Evolutionary conservation across 2,113 vertebrate genomes (phyloP).

Genomic region (Empidonax traillii): DNA sequence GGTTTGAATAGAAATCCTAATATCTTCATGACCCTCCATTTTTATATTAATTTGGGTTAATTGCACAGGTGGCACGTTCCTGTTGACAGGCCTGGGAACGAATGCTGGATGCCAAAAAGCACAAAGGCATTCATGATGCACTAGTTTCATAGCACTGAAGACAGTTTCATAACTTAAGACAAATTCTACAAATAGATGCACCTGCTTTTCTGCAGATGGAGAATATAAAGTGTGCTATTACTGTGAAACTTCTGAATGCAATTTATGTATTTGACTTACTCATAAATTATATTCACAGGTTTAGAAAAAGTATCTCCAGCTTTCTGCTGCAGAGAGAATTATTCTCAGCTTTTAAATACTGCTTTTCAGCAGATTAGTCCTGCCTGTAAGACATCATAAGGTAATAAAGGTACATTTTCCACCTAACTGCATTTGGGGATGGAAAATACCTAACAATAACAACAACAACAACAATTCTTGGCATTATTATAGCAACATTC

Average conservation of each 20-base stretch:
- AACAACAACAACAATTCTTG: conserved; percentile 27
- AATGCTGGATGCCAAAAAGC: background rate
- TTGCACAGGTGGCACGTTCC: background rate
- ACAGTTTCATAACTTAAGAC: background rate
- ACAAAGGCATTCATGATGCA: background rate
- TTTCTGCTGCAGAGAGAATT: conserved; percentile 10
- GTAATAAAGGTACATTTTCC: conserved; percentile 30
- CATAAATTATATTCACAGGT: conserved; percentile 49
- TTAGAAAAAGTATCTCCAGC: conserved; percentile 9
- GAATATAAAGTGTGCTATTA: conserved; percentile 28
- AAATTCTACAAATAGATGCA: conserved; percentile 32
- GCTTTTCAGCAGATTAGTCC: conserved; percentile 4
- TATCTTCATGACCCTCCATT: background rate
- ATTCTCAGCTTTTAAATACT: conserved; percentile 22
- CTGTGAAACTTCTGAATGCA: conserved; percentile 41
- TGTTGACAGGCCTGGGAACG: background rate
- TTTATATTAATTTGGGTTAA: background rate
- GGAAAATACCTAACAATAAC: background rate
- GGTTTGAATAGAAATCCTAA: background rate
- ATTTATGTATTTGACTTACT: conserved; percentile 37
- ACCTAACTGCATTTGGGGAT: conserved; percentile 21
- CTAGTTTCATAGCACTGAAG: background rate
- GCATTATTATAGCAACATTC: conserved; percentile 35
- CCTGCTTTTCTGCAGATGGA: conserved; percentile 43
- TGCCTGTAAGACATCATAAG: conserved; percentile 33